Base-by-base conservation (phyloP, 2,888 invertebrate genomes). In the Xestia sexstrigata region DNA sequence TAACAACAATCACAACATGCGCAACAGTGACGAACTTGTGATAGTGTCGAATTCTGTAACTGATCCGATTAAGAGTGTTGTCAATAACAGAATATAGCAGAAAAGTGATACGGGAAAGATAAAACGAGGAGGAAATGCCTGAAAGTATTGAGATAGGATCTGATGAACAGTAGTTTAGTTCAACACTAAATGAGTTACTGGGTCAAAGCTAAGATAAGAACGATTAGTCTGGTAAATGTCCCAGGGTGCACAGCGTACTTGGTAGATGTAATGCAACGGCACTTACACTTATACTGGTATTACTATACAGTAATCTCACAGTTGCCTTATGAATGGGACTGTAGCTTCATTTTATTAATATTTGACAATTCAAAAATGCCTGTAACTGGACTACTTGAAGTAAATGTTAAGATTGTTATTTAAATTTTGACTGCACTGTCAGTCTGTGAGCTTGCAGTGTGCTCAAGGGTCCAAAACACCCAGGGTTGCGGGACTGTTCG, bases 11-110 rank as follows among this genome's bases (percentile, higher is more conserved):
- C 60, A 67, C 6, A 35, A 73, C 26, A 67, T 4, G 17, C 20
- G 23, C 15, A 58, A 70, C 1, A 58, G 17, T 58, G 39, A 66
- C 55, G 11, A 42, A 65, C 15, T 58, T 35, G 26, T 63, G 67
- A 79, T 83, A 79, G 68, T 82, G 71, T 83, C 52, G 23, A 74
- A 71, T 81, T 78, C 20, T 26, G 49, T 58, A 70, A 81, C 35
- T 70, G 72, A 55, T 82, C 73, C 35, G 65, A 75, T 79, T 63
- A 75, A 62, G 13, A 11, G 35, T 49, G 30, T 49, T 68, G 35
- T 11, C 26, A 62, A 52, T 17, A 81, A 76, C 66, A 70, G 39
- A 35, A 70, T 70, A 30, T n/a, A 13, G 15, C 45, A 52, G 39
- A 52, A 58, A n/a, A 70, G 15, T 66, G 15, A 75, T 80, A 75